Base-by-base conservation (phyloP, 2,888 invertebrate genomes). In the Drosophila mercatorum region DNA sequence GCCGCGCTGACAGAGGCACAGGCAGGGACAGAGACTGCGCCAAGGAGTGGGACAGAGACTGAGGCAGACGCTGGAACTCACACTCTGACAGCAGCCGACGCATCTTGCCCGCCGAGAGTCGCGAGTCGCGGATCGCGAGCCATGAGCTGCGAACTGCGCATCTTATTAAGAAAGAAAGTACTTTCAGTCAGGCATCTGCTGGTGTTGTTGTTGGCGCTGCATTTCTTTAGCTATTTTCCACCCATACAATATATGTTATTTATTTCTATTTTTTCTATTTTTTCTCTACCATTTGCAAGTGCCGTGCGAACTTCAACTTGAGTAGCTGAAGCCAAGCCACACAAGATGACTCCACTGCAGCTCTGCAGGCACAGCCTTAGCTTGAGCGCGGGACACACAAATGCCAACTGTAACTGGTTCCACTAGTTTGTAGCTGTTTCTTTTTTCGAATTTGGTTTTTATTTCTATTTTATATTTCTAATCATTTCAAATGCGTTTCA, bases 131-230 rank as follows among this genome's bases (percentile, higher is more conserved):
- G 34, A 40, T 26, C 71, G 51, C 51, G 36, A 36, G 52, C 53
- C 38, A 83, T 69, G 80, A 72, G 77, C 68, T 80, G 86, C 78
- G 68, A 81, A 70, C 80, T 88, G 84, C 88, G 84, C 84, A 84
- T 84, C 84, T 88, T 84, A 88, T 84, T 84, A 84, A 84, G 84
- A 84, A 88, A 89, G 88, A 87, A 89, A 87, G 86, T 89, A 87
- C 88, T 89, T 87, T 89, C 83, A 71, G 83, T 87, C 88, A 83
- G 80, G 69, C 85, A 83, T 69, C 68, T 72, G 85, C 68, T 66
- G 80, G 7, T 38, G 52, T 7, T 55, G 56, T 57, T 65, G 75
- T 49, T 63, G 68, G 47, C 68, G 68, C 60, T 68, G 80, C 75
- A 75, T 79, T 70, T 76, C 68, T 73, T 59, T 70, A 44, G 62